Base-by-base conservation (phyloP, 2,888 invertebrate genomes). In the Calameuta pallipes region DNA sequence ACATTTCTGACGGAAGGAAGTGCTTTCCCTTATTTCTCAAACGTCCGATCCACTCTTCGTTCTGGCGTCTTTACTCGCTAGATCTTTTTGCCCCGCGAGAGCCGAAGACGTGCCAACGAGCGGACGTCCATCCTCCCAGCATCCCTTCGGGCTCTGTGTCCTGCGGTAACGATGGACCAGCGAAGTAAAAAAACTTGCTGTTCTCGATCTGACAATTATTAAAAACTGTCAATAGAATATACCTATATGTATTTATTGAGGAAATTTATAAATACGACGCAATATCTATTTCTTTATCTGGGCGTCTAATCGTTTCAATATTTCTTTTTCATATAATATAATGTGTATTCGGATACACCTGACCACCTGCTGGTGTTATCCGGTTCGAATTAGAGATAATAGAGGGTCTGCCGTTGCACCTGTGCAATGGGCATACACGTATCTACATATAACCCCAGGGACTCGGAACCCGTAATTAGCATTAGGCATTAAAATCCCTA, bases 341-440 rank as follows among this genome's bases (percentile, higher is more conserved):
- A 1, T 23, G 23, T 23, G 56, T 2, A 9, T 23, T 56, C 9
- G 23, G 56, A 56, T 56, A 56, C 9, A 56, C 23, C 23, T 56
- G 78, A 76, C 82, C 82, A 82, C 83, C 83, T 82, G 83, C 79
- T 79, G 81, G 79, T 79, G 81, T 80, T 82, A 81, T 77, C 81
- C 79, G 80, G 80, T 80, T 80, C 80, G 78, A 82, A 80, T 81
- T 79, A 76, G 80, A 81, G 80, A 82, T 81, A 85, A 84, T 85
- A 77, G 81, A 82, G 82, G 79, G 56, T 77, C 71, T 76, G 78
- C 77, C 76, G 77, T 77, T 77, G 82, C 80, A 80, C 85, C 85
- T 84, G 84, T 78, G 81, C 70, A 56, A 33, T 31, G 36, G 30
- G 30, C 11, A 37, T 2, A 34, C 36, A 36, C 34, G 74, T 74